Evolutionary conservation across 2,888 invertebrate species (phyloP), one percentile per base, ranked within the genome.

Genomic region (Isotomurus palustris): DNA sequence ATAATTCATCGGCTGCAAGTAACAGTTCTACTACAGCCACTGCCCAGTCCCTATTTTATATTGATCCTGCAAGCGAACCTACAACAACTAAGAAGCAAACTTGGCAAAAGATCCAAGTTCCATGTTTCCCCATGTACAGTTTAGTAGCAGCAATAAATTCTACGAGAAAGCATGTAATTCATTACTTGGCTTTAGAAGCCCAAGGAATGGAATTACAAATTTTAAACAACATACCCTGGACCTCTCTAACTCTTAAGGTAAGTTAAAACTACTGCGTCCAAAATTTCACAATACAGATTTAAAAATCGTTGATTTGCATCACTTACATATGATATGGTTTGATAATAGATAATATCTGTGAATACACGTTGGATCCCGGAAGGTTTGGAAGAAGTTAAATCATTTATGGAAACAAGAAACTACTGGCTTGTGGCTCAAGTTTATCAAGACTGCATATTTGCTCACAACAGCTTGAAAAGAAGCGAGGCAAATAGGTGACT

Each of bases 131-230:
- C n/a, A 6, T 60, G 14, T 56, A 40, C 24, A 60, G 56, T 21
- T 6, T 60, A 10, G 14, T 56, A 8, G 52, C 56, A 3, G 40
- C 60, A 0, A 8, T 60, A 19, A 35, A 47, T 5, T 36, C 50
- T 5, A 50, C 36, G 29, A 52, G 43, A n/a, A 17, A 6, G 6
- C 19, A n/a, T 6, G 17, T 6, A 12, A 41, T 60, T 17, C 52
- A 60, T 21, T 60, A 52, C 19, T 43, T 60, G 25, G 53, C 43
- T 24, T 32, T 53, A 5, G 50, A 56, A 19, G 56, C 40, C 10
- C 53, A 60, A 53, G 56, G 60, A 22, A 19, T 52, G 10, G 56
- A 60, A 29, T 45, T 56, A n/a, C 56, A 56, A 41, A 52, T 60
- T 14, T 38, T 60, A 24, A 47, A 47, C 35, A 56, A 56, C 22